Conservation (phyloP, 2,797 vertebrate genomes). For the Girardinus metallicus region DNA sequence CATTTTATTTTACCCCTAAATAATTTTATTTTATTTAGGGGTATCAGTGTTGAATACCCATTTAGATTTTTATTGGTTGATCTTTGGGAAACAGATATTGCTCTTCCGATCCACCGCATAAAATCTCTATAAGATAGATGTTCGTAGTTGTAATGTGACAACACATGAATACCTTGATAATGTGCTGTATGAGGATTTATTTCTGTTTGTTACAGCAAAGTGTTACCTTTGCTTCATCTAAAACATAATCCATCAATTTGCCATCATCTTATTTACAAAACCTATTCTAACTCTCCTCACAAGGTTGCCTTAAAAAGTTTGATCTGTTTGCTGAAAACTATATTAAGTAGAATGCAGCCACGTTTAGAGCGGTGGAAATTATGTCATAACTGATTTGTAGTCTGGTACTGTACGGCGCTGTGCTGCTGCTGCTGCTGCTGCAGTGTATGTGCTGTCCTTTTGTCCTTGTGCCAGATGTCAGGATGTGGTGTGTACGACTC, state of each 20-base stretch:
- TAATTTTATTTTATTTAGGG: not conserved
- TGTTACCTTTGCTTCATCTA: not conserved
- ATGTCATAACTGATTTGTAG: conserved; percentile 55
- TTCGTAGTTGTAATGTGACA: not conserved
- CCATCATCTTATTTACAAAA: not conserved
- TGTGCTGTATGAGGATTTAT: not conserved
- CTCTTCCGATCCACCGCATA: not conserved
- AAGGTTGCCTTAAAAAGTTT: not conserved
- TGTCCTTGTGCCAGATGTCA: conserved; percentile 72
- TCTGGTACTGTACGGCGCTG: conserved; percentile 40
- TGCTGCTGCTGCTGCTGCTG: conserved; percentile 39
- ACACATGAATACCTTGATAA: not conserved
- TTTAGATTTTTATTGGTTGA: not conserved
- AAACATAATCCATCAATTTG: not conserved
- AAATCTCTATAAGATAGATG: not conserved
- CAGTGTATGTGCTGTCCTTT: conserved; percentile 54
- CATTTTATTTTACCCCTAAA: too few relatives aligned
- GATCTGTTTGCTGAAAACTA: not conserved
- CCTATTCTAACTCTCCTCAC: not conserved
- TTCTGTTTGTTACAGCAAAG: not conserved
- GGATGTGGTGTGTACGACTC: conserved; percentile 47
- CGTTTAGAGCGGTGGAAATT: conserved; percentile 18
- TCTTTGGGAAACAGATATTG: not conserved
- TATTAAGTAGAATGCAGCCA: not conserved
- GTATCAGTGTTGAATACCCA: not conserved